Evolutionary conservation across 2,797 vertebrate species (phyloP), one percentile per base, ranked within the genome.

Genomic region (Sylvilagus floridanus): DNA sequence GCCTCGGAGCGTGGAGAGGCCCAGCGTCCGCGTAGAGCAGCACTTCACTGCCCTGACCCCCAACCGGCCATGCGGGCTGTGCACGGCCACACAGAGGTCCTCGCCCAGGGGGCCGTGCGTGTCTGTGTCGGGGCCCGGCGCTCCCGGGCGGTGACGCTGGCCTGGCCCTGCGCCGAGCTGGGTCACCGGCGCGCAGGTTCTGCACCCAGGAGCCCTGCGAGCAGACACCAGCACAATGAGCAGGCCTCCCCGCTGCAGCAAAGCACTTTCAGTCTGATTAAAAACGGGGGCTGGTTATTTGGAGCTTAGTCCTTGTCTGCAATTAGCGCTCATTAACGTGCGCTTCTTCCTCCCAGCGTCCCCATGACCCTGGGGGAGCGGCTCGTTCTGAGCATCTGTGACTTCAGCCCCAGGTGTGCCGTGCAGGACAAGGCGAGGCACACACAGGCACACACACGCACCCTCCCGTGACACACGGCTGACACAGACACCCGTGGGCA

Each of bases 21-120:
- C 6, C 16, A 7, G 2, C 14, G 4, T 4, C 62, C 35, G 7
- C 54, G 30, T 42, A n/a, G 73, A 35, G 32, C 28, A 37, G 76
- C 5, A 0, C 14, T 81, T 73, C 7, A 1, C 7, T 62, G 10
- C 57, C 17, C 12, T 0, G 26, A 12, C 14, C 37, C 42, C 19
- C 0, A 4, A 2, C 47, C 19, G 42, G 24, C 4, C 4, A 4
- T 13, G 2, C 28, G 50, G 76, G 5, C 26, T 4, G 2, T 9
- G 71, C 30, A 86, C 42, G 9, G n/a, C 54, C 17, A 68, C 14
- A 2, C 60, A 2, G 2, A 1, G n/a, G 63, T 30, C 50, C 71
- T 37, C 47, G 21, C 1, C 19, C 9, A 1, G 19, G 54, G 54
- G 54, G 13, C 54, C 54, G 16, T 17, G 14, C 1, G 17, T 16